A percentile compares a stretch with the other conserved stretches of the same genome.
Conservation (phyloP, 2,888 invertebrate genomes). For the Adelphocoris suturalis region DNA sequence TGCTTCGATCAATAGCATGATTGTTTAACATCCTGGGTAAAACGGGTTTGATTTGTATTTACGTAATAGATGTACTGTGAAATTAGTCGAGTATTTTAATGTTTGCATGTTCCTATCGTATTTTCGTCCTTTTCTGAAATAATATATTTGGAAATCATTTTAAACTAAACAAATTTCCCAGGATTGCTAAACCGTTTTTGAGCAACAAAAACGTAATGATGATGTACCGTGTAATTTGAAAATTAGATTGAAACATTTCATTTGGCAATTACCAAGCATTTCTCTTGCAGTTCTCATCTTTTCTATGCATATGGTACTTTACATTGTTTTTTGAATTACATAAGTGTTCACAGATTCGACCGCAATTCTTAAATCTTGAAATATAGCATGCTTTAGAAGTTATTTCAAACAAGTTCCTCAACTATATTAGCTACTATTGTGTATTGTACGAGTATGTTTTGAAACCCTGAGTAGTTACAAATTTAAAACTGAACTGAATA, state of each 20-base stretch:
- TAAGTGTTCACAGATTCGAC: no score
- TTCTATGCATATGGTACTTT: neutral
- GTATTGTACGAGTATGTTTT: no score
- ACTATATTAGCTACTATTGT: no score
- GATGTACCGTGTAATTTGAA: neutral
- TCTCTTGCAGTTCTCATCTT: slow-evolving; percentile 35
- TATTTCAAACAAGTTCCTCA: no score
- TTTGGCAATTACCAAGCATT: slow-evolving; percentile 4
- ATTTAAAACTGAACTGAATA: no score
- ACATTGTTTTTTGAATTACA: no score
- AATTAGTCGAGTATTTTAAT: neutral
- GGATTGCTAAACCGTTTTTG: neutral
- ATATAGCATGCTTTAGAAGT: no score
- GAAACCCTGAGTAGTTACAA: no score
- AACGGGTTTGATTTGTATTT: slow-evolving; percentile 52
- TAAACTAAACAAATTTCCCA: neutral
- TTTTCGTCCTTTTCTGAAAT: neutral
- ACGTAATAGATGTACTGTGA: neutral
- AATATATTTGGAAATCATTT: neutral
- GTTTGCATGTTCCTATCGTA: neutral
- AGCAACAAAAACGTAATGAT: neutral
- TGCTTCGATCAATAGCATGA: neutral
- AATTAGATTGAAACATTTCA: neutral
- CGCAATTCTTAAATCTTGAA: no score
- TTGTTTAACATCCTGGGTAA: slow-evolving; percentile 67